Conservation (phyloP, 2,113 vertebrate genomes). For the Esox niger region DNA sequence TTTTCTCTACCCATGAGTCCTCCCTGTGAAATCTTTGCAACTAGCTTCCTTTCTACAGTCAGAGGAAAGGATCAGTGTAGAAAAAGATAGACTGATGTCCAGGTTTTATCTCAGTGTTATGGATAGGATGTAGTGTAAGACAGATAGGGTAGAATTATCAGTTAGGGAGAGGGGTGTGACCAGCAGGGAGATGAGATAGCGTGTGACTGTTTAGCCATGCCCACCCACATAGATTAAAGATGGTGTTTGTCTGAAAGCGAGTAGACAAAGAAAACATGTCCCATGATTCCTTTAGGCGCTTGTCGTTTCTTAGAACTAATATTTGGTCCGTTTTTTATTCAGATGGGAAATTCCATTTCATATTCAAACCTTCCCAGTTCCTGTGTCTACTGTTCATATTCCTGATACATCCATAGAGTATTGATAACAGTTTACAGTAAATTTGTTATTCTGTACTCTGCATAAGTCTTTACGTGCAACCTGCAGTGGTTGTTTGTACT, state of each 20-base stretch:
- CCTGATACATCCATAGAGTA: slow-evolving; percentile 19
- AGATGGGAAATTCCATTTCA: slow-evolving; percentile 50
- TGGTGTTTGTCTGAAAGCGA: slow-evolving; percentile 33
- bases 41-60: not conserved
- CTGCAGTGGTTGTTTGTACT: slow-evolving; percentile 47
- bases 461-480: slow-evolving; percentile 39
- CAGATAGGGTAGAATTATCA: slow-evolving; percentile 10
- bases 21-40: too few relatives aligned
- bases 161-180: not conserved
- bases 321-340: not conserved
- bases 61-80: slow-evolving; percentile 11
- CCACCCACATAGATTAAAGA: slow-evolving; percentile 65
- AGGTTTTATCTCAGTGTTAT: slow-evolving; percentile 13
- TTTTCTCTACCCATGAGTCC: too few relatives aligned
- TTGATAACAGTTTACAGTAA: slow-evolving; percentile 14
- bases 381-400: slow-evolving; percentile 37
- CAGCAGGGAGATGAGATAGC: slow-evolving; percentile 48
- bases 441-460: slow-evolving; percentile 35
- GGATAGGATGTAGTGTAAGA: not conserved
- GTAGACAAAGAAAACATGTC: slow-evolving; percentile 34
- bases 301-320: slow-evolving; percentile 30
- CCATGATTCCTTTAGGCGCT: slow-evolving; percentile 26
- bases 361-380: not conserved
- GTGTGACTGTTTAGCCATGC: slow-evolving; percentile 38
- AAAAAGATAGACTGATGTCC: slow-evolving; percentile 8